Evolutionary conservation across 2,797 vertebrate species (phyloP), one percentile per base, ranked within the genome.

Genomic region (Taeniopygia guttata): DNA sequence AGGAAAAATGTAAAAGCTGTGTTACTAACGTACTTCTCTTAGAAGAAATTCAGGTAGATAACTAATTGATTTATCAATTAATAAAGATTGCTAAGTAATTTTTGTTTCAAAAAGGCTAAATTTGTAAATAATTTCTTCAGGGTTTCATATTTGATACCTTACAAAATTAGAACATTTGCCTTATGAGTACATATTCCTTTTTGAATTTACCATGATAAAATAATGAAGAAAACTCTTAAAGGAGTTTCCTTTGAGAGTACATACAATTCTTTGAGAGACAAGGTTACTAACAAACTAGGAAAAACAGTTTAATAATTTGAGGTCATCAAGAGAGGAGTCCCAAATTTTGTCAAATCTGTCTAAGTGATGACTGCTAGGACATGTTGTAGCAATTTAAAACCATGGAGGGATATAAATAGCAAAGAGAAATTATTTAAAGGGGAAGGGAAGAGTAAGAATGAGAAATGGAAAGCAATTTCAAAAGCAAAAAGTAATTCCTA

Each of bases 381-480:
- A 11, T 3, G 6, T 46, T 54, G 7, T 34, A 49, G 8, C 11
- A 88, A 84, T 49, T 84, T 64, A 72, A 88, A 88, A 75, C 68
- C 22, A 36, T 21, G 60, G 49, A 78, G 64, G 2, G 16, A 20
- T 84, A 81, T 72, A 78, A 54, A 82, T 42, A 79, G n/a, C 13
- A 72, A 70, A 74, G 22, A 86, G 3, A 72, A 78, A 75, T 58
- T 60, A 64, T 80, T 89, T 86, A 84, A 87, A 92, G 13, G 27
- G 46, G 70, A 84, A 75, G 84, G 8, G 17, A 86, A 64, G 30
- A 80, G 29, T n/a, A 51, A 87, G 16, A 74, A 70, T 78, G 62
- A 94, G 49, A 92, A 94, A 92, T 81, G 12, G 14, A 54, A 91
- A 75, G 19, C 58, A 79, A 78, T 82, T 93, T 66, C 49, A 75